Percentiles rank a stretch among this genome's conserved stretches.
phyloP scores from a whole-genome alignment of 1,140 invertebrate species.

The Drosophila tani region DNA sequence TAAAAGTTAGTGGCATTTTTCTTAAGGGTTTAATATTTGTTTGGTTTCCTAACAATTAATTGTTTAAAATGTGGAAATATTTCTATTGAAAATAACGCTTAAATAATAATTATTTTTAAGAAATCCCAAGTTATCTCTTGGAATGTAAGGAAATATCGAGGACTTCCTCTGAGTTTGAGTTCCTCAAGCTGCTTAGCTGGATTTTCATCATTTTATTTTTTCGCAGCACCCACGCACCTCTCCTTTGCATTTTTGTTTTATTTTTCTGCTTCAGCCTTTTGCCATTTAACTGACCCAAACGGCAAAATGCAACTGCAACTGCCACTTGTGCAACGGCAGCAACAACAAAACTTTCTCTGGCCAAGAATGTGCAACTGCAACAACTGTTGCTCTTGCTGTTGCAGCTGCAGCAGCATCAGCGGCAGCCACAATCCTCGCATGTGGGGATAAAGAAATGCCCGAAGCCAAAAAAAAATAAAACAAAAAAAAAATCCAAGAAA shows the following conservation, averaged over 20 bases:
- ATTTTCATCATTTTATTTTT: conserved; percentile 23
- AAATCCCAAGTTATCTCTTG: no score
- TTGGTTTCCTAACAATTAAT: no score
- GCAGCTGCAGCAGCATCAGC: conserved; percentile 26
- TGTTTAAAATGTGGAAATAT: no score
- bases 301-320: conserved; percentile 40
- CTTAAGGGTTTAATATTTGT: not conserved
- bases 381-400: conserved; percentile 30
- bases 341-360: conserved; percentile 78
- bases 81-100: no score
- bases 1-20: no score
- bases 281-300: conserved; percentile 71
- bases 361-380: conserved; percentile 81
- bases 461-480: conserved; percentile 20
- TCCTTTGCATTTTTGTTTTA: conserved; percentile 1
- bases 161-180: not conserved
- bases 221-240: conserved; percentile 29
- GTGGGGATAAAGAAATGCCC: conserved; percentile 48
- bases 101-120: no score
- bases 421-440: conserved; percentile 47
- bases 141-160: not conserved
- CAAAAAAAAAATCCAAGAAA: not conserved
- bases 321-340: conserved; percentile 63
- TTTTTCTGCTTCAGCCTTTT: conserved; percentile 43
- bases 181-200: conserved; percentile 5